Evolutionary conservation across 2,113 vertebrate species (phyloP), one percentile per base, ranked within the genome.

Genomic region (Panthera leo): DNA sequence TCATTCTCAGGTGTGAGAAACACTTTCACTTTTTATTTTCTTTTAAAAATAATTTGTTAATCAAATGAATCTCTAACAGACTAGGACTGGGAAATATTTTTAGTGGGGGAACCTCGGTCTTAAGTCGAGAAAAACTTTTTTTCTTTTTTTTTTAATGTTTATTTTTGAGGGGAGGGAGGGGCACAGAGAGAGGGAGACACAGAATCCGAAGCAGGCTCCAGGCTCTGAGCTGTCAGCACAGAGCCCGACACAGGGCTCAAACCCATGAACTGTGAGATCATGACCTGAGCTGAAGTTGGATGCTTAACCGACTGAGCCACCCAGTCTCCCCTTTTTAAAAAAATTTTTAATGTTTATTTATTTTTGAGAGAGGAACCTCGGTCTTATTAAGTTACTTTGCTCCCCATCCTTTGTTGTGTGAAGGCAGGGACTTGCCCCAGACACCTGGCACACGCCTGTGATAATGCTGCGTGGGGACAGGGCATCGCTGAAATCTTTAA

Each of bases 401-500:
- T 71, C 3, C 16, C 63, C 45, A 16, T 23, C 27, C 18, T 94
- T 31, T 71, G 27, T n/a, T 61, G 80, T 51, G 34, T 27, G 27
- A 51, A 55, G 51, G 27, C 4, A 3, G 70, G 25, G 19, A 23
- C 25, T 87, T 65, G 7, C 45, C 27, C 34, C 75, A 61, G 68
- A 31, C 13, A 12, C 82, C 23, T 63, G 34, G 63, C 68, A 67
- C 31, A 7, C 0, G 5, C 2, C 21, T 31, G 9, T 1, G 8
- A 3, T 2, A n/a, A 23, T 18, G 67, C 80, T 3, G 0, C 18
- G 21, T 16, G 29, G 21, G 51, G 36, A 27, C 5, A 29, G 31
- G 39, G 7, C 0, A 0, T 34, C 19, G 0, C 4, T 39, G 11
- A 78, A 9, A 16, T 31, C 39, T 34, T 12, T 3, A 84, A 39